These are phyloP conservation scores for Oryzias javanicus DNA, from an alignment of 2,113 vertebrate species.

Conservation along the genomic window DNA sequence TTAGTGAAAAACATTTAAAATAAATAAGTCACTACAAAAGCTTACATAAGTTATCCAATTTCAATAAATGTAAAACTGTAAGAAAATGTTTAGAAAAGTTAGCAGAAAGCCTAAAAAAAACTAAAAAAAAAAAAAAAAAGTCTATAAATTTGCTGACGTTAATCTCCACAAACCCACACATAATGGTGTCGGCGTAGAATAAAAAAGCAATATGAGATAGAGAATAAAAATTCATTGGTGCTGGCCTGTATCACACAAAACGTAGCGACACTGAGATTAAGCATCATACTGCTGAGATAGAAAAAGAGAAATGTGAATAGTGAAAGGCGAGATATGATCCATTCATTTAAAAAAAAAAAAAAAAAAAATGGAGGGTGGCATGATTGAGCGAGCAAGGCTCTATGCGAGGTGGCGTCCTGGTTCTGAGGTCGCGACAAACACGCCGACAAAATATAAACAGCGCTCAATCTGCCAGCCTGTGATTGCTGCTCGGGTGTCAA, in stretches of 20 bases:
- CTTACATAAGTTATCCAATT: no score
- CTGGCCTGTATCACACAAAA: conserved; percentile 61
- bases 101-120: background rate
- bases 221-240: conserved; percentile 71
- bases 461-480: conserved; percentile 69
- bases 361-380: conserved; percentile 8
- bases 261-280: conserved; percentile 67
- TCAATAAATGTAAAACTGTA: no score
- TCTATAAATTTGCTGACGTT: conserved; percentile 9
- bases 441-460: conserved; percentile 74
- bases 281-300: conserved; percentile 50
- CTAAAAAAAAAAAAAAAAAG: conserved; percentile 5
- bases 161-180: conserved; percentile 29
- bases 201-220: conserved; percentile 65
- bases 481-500: conserved; percentile 75
- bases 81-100: no score
- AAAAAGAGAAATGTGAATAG: conserved; percentile 67
- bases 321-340: conserved; percentile 75
- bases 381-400: conserved; percentile 62
- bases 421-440: conserved; percentile 51
- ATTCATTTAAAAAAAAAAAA: conserved; percentile 72
- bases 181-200: conserved; percentile 50
- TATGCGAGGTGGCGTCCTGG: conserved; percentile 64
- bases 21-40: no score
- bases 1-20: no score